phyloP scores from a whole-genome alignment of 2,888 invertebrate species.

The Pachliopta kotzebuea region DNA sequence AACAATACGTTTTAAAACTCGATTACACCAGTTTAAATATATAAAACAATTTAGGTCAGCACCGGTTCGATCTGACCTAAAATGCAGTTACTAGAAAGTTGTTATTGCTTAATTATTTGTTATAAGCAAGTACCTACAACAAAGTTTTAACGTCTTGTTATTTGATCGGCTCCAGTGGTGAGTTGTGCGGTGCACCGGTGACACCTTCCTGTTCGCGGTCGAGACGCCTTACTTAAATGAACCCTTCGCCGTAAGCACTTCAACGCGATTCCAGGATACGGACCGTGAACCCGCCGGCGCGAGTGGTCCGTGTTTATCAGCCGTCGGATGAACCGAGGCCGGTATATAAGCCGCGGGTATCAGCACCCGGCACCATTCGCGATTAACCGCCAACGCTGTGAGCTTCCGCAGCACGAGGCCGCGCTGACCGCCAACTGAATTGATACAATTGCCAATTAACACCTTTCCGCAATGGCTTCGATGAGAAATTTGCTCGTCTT shows the following conservation, averaged over 20 bases:
- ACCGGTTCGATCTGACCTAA: conserved; percentile 14
- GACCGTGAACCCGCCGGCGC: conserved; percentile 66
- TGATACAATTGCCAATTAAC: conserved; percentile 61
- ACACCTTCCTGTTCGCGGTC: conserved; percentile 1
- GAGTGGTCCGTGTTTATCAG: conserved; percentile 57
- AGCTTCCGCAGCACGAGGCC: conserved; percentile 71
- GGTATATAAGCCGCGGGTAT: conserved; percentile 70
- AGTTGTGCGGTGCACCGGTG: not conserved
- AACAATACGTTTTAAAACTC: conserved; percentile 2
- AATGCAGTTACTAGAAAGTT: conserved; percentile 26
- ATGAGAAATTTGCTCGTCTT: conserved; percentile 45
- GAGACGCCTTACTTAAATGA: conserved; percentile 6
- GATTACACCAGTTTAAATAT: conserved; percentile 10
- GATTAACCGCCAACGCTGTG: conserved; percentile 65
- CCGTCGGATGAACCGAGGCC: conserved; percentile 76
- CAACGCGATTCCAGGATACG: conserved; percentile 61
- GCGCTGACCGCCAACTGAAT: conserved; percentile 68
- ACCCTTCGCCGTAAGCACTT: conserved; percentile 36
- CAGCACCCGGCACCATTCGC: conserved; percentile 75
- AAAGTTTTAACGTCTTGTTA: not conserved
- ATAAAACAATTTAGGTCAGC: conserved; percentile 20
- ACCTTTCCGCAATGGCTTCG: conserved; percentile 71
- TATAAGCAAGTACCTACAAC: conserved; percentile 1
- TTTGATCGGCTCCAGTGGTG: not conserved
- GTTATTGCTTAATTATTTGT: conserved; percentile 26